These are phyloP conservation scores for Aepyceros melampus DNA, from an alignment of 2,113 vertebrate genomes.

Conservation along the genomic window DNA sequence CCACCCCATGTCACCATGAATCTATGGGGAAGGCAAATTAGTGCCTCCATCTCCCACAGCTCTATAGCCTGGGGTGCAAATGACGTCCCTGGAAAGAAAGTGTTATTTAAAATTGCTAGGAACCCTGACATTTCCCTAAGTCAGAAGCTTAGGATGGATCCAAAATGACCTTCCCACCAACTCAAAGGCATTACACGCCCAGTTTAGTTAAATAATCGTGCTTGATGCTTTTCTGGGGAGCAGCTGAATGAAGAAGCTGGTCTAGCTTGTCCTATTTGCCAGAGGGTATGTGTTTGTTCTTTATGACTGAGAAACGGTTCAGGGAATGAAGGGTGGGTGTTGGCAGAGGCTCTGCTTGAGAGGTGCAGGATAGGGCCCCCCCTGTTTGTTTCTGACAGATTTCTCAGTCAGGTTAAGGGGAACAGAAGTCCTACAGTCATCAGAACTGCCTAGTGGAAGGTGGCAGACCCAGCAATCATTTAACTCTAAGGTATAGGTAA, in stretches of 20 bases:
- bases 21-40: not conserved
- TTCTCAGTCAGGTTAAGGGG: not conserved
- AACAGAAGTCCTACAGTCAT: not conserved
- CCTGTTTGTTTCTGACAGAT: not conserved
- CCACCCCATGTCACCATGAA: not conserved
- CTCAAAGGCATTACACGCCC: not conserved
- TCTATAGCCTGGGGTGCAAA: not conserved
- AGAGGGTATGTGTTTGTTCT: not conserved
- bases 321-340: not conserved
- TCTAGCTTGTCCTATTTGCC: not conserved
- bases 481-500: not conserved
- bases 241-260: no score
- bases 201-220: not conserved
- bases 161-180: not conserved
- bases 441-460: not conserved
- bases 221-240: not conserved
- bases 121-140: not conserved
- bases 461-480: not conserved
- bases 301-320: not conserved
- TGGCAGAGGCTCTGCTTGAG: not conserved
- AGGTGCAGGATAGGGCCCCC: fast-evolving
- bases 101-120: not conserved
- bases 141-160: not conserved
- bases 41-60: not conserved
- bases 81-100: not conserved